Percentiles rank a stretch among this genome's conserved stretches.
phyloP scores from a whole-genome alignment of 2,113 vertebrate genomes.

The Sisor rabdophorus region DNA sequence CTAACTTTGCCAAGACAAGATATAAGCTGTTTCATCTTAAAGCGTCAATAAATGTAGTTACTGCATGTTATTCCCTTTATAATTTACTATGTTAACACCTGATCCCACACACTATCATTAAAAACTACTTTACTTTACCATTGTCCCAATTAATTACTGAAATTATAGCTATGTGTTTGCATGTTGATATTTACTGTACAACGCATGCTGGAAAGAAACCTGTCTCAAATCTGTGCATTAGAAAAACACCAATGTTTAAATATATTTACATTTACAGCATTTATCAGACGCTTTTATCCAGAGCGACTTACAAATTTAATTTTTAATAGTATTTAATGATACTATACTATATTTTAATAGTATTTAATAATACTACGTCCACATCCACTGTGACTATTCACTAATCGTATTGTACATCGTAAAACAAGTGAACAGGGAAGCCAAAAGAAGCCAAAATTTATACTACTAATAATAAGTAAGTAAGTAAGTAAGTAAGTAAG shows the following conservation, averaged over 20 bases:
- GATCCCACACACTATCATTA: conserved; percentile 3
- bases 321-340: no score
- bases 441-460: background rate
- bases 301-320: no score
- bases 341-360: no score
- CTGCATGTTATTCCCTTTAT: background rate
- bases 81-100: background rate
- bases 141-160: background rate
- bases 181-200: conserved; percentile 13
- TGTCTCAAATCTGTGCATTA: background rate
- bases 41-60: background rate
- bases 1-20: background rate
- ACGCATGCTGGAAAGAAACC: background rate
- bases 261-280: no score
- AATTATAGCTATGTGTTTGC: background rate
- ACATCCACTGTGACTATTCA: conserved; percentile 17
- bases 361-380: background rate
- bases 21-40: background rate
- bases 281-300: no score
- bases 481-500: no score
- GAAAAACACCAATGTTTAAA: background rate
- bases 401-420: background rate
- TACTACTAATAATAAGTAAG: background rate
- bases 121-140: background rate
- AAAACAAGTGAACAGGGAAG: conserved; percentile 11